Conservation (phyloP, 2,113 vertebrate species). For the Passer domesticus region DNA sequence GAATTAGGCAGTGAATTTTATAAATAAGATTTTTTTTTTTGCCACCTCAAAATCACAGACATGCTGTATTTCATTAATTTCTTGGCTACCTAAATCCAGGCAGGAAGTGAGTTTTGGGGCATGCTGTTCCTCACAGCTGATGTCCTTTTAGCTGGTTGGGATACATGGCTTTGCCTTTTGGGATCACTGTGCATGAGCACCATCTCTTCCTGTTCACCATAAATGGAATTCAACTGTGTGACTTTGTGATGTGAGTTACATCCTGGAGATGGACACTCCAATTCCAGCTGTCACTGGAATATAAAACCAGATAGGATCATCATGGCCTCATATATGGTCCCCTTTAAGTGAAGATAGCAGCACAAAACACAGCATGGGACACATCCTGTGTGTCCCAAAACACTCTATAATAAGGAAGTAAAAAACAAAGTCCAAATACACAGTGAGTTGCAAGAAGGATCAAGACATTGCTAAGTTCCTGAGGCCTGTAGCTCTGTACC, state of each 20-base stretch:
- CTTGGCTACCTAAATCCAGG: not conserved
- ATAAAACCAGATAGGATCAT: not conserved
- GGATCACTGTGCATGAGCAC: not conserved
- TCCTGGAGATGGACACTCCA: not conserved
- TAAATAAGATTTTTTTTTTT: not conserved
- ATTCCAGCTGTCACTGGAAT: not conserved
- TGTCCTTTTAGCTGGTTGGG: not conserved
- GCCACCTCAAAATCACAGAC: not conserved
- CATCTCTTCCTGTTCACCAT: not conserved
- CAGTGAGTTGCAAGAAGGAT: not conserved
- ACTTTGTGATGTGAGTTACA: not conserved
- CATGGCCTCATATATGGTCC: not conserved
- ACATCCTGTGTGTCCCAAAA: not conserved
- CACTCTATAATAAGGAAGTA: not conserved
- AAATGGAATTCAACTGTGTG: not conserved
- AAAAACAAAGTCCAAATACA: not conserved
- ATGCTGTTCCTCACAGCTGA: rapidly evolving
- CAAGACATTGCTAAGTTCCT: not conserved
- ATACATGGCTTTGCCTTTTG: not conserved
- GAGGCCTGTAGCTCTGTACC: not conserved
- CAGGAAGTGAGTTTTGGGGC: not conserved
- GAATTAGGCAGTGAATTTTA: not conserved
- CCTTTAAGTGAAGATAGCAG: not conserved
- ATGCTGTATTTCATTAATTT: not conserved
- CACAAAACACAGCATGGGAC: not conserved